A percentile compares a stretch with the other conserved stretches of the same genome.
phyloP scores from a whole-genome alignment of 1,140 invertebrate species.

The Augochlora pura region DNA sequence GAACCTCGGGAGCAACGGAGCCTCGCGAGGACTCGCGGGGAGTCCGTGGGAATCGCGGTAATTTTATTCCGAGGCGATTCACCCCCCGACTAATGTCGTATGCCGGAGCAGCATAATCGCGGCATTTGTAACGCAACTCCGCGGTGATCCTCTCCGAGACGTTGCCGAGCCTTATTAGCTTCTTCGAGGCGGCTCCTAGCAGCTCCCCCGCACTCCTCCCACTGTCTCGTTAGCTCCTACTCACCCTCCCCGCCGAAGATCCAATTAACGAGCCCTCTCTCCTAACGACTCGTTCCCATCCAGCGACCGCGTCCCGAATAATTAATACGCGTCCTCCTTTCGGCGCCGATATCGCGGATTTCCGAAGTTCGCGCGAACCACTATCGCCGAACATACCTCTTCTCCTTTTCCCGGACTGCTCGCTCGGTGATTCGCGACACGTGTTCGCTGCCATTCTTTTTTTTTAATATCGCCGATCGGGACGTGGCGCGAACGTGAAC shows the following conservation, averaged over 20 bases:
- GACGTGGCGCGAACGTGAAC: too few species aligned
- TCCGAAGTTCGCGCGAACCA: too few species aligned
- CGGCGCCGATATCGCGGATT: too few species aligned
- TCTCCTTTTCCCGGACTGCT: too few species aligned
- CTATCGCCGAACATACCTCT: too few species aligned
- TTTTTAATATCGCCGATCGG: too few species aligned
- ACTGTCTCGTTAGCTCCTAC: neutral
- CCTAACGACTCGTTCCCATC: neutral
- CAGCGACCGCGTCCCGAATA: neutral
- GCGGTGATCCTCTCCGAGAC: neutral
- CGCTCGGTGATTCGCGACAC: too few species aligned
- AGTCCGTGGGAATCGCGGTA: neutral
- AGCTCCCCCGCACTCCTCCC: neutral
- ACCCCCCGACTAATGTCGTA: neutral
- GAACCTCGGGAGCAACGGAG: neutral
- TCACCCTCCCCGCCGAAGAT: neutral
- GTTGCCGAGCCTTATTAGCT: neutral
- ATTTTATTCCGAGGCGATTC: conserved; percentile 9
- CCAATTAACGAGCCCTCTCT: conserved; percentile 3
- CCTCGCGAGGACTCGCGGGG: neutral
- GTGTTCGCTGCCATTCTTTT: too few species aligned
- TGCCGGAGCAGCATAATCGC: neutral
- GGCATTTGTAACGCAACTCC: neutral
- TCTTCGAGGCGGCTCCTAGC: neutral
- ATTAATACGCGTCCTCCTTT: neutral